Evolutionary conservation across 2,888 invertebrate genomes (phyloP).

Genomic region (Drosophila rubida): DNA sequence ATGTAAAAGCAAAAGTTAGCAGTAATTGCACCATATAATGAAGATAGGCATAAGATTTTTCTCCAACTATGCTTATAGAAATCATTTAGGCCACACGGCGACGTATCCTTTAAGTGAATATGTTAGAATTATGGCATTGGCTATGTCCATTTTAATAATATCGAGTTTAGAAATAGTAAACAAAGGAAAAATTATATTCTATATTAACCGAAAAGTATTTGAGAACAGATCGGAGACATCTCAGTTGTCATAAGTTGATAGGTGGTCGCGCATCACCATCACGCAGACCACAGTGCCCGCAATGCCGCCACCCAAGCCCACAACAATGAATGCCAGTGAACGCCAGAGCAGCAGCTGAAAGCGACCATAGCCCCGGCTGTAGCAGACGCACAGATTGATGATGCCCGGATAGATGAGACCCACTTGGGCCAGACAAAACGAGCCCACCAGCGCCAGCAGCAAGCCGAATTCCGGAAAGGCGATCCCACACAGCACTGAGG

Average conservation of each 20-base stretch:
- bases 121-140: too few species aligned
- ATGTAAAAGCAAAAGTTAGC: too few species aligned
- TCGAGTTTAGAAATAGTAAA: too few species aligned
- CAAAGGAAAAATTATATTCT: too few species aligned
- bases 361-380: slow-evolving; percentile 84
- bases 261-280: slow-evolving; percentile 5
- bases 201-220: too few species aligned
- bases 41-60: too few species aligned
- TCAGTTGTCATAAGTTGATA: slow-evolving; percentile 2
- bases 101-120: too few species aligned
- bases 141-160: too few species aligned
- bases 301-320: slow-evolving; percentile 48
- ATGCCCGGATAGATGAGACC: slow-evolving; percentile 96
- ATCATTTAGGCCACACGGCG: too few species aligned
- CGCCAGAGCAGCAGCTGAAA: slow-evolving; percentile 36
- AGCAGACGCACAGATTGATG: slow-evolving; percentile 91
- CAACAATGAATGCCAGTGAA: slow-evolving; percentile 36
- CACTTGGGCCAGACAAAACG: slow-evolving; percentile 94
- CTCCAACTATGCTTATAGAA: too few species aligned
- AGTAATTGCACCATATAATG: too few species aligned
- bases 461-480: slow-evolving; percentile 94
- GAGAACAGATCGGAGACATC: too few species aligned
- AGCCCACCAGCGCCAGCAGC: slow-evolving; percentile 95
- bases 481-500: slow-evolving; percentile 87
- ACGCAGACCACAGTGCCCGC: slow-evolving; percentile 44